Conservation (phyloP, 2,113 vertebrate species). For the Chauna torquata region DNA sequence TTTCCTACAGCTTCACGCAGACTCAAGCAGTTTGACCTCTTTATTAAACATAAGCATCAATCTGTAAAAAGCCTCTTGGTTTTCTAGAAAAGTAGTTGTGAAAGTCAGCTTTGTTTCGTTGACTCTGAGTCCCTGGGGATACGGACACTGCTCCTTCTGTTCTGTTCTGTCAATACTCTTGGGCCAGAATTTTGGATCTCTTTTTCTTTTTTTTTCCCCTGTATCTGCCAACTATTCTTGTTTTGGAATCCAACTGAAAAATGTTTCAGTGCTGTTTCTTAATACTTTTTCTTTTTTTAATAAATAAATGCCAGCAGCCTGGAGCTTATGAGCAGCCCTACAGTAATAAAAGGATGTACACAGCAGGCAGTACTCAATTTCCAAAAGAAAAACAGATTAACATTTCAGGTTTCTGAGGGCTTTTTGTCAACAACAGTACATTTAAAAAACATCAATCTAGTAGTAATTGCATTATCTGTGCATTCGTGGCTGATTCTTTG, state of each 20-base stretch:
- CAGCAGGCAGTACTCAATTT: slow-evolving; percentile 69
- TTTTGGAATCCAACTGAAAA: slow-evolving; percentile 43
- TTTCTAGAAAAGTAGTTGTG: slow-evolving; percentile 31
- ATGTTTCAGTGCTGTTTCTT: slow-evolving; percentile 38
- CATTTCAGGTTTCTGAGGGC: slow-evolving; percentile 69
- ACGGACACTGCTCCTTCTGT: slow-evolving; percentile 43
- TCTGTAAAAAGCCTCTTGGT: slow-evolving; percentile 23
- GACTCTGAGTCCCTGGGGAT: slow-evolving; percentile 10
- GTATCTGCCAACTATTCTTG: slow-evolving; percentile 23
- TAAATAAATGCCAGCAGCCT: slow-evolving; percentile 63
- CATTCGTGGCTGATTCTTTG: slow-evolving; percentile 16
- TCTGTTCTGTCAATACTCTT: background rate
- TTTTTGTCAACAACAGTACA: slow-evolving; percentile 66
- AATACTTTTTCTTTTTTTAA: slow-evolving; percentile 49
- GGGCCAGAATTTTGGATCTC: background rate
- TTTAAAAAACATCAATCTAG: slow-evolving; percentile 64
- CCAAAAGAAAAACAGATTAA: slow-evolving; percentile 70
- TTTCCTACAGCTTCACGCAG: slow-evolving; percentile 16
- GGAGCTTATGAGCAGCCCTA: slow-evolving; percentile 54
- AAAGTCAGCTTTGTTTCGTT: slow-evolving; percentile 48
- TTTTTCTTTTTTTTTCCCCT: background rate
- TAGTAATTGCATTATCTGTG: slow-evolving; percentile 63
- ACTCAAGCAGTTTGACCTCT: slow-evolving; percentile 19
- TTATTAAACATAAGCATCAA: slow-evolving; percentile 46
- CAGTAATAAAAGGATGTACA: slow-evolving; percentile 64